Conservation (phyloP, 2,888 invertebrate genomes). For the Drepanosiphum platanoidis region DNA sequence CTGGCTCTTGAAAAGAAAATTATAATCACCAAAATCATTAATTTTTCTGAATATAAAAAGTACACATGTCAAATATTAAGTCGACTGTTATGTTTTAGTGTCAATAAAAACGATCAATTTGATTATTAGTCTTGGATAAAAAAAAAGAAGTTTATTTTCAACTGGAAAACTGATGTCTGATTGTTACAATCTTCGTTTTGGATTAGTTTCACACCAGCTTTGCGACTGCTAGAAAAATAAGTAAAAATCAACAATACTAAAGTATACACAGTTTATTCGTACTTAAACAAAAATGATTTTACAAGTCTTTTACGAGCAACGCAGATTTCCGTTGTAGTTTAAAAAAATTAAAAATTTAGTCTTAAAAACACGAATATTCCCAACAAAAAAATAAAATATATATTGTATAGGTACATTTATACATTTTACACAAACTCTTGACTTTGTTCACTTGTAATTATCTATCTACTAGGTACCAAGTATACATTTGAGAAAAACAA, state of each 20-base stretch:
- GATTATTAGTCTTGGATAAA: no score
- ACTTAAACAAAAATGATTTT: constrained; percentile 31
- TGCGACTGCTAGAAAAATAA: not conserved
- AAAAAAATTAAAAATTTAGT: constrained; percentile 35
- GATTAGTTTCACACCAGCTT: no score
- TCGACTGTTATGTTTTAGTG: no score
- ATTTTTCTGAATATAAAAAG: no score
- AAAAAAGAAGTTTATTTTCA: no score
- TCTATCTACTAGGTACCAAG: constrained; percentile 29
- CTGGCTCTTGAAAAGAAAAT: no score
- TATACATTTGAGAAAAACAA: constrained; percentile 38
- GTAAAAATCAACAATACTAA: constrained; percentile 9
- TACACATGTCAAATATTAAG: no score
- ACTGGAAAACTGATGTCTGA: no score
- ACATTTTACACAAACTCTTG: constrained; percentile 52
- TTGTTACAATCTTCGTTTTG: no score
- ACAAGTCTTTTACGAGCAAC: constrained; percentile 54
- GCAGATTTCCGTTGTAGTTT: constrained; percentile 18
- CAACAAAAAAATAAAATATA: constrained; percentile 53
- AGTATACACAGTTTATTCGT: constrained; percentile 46
- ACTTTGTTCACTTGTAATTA: constrained; percentile 26
- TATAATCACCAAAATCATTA: no score
- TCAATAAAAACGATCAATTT: no score
- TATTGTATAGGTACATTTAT: constrained; percentile 32
- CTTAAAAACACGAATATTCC: constrained; percentile 36